Conservation (phyloP, 2,888 invertebrate species). For the Xanthorhoe spadicearia region DNA sequence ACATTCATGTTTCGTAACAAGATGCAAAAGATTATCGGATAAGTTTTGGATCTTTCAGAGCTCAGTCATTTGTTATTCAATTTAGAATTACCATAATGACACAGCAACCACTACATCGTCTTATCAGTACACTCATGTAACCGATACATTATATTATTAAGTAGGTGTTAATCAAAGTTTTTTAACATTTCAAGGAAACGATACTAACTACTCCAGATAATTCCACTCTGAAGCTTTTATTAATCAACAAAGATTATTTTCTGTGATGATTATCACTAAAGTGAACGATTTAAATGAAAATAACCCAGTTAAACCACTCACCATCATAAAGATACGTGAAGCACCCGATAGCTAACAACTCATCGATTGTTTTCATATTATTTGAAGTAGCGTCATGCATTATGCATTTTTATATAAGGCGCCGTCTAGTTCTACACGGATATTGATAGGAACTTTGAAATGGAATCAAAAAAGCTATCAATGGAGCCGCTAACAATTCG, state of each 20-base stretch:
- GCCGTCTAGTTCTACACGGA: conserved; percentile 59
- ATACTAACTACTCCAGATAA: conserved; percentile 65
- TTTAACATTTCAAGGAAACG: conserved; percentile 55
- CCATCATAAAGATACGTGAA: conserved; percentile 58
- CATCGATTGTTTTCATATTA: conserved; percentile 63
- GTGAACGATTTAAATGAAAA: conserved; percentile 71
- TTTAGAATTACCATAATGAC: background rate
- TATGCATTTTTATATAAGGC: conserved; percentile 76
- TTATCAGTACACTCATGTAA: conserved; percentile 21
- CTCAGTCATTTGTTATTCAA: background rate
- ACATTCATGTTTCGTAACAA: background rate
- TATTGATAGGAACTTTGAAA: conserved; percentile 59
- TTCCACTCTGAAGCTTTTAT: conserved; percentile 68
- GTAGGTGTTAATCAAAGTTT: conserved; percentile 42
- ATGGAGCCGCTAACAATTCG: conserved; percentile 73
- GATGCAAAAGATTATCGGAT: background rate
- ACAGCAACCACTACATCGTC: background rate
- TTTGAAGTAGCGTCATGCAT: conserved; percentile 65
- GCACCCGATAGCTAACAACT: conserved; percentile 59
- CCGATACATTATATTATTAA: conserved; percentile 9
- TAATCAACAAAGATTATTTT: conserved; percentile 71
- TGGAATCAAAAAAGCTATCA: conserved; percentile 73
- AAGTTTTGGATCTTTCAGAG: background rate
- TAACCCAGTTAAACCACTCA: conserved; percentile 79
- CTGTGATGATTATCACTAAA: conserved; percentile 76